Conservation (phyloP, 2,888 invertebrate species). For the Mylabris sibirica region DNA sequence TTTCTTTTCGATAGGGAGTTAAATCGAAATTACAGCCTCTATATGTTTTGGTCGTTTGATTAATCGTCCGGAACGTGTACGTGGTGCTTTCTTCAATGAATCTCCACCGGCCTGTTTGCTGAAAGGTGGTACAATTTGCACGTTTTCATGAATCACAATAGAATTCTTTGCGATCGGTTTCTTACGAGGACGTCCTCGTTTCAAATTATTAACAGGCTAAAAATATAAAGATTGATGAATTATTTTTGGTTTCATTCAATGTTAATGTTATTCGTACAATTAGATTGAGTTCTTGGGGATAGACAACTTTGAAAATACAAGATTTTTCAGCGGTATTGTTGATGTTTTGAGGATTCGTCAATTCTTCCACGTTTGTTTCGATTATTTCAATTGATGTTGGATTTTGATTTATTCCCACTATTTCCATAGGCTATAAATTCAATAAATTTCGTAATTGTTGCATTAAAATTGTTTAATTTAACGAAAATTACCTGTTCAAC, state of each 20-base stretch:
- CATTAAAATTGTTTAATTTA: neutral
- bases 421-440: slow-evolving; percentile 20
- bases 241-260: neutral
- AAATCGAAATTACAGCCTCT: slow-evolving; percentile 41
- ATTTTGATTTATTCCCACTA: slow-evolving; percentile 15
- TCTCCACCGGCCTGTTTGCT: slow-evolving; percentile 25
- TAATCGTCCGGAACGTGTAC: slow-evolving; percentile 56
- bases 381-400: slow-evolving; percentile 5
- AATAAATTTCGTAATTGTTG: neutral
- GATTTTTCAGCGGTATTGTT: neutral
- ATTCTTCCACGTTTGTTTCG: slow-evolving; percentile 22
- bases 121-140: neutral
- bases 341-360: neutral
- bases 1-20: too few species aligned
- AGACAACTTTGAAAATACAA: slow-evolving; percentile 46
- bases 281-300: slow-evolving; percentile 54
- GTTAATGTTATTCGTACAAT: slow-evolving; percentile 38
- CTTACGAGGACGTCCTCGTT: slow-evolving; percentile 52
- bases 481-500: slow-evolving; percentile 19
- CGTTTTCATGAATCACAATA: neutral
- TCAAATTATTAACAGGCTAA: slow-evolving; percentile 42
- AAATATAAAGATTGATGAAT: slow-evolving; percentile 16
- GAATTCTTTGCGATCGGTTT: slow-evolving; percentile 35
- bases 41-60: slow-evolving; percentile 56
- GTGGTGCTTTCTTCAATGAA: slow-evolving; percentile 3